A percentile compares a stretch with the other conserved stretches of the same genome.
These are phyloP conservation scores for Macrobrachium rosenbergii DNA, from an alignment of 1,140 invertebrate genomes.

Conservation along the genomic window DNA sequence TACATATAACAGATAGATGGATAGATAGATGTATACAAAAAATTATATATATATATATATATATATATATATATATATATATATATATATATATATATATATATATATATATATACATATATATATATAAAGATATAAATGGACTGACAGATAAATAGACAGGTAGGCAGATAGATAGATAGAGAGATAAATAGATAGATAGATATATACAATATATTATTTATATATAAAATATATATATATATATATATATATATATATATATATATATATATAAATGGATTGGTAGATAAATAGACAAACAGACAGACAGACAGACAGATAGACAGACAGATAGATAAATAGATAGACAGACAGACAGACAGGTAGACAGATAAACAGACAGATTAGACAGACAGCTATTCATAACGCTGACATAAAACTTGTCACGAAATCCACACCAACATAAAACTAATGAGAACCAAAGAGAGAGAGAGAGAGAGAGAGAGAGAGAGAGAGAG, in stretches of 20 bases:
- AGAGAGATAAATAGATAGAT: background rate
- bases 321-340: too few relatives aligned
- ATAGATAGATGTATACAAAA: background rate
- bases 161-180: background rate
- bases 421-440: too few relatives aligned
- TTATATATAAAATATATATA: background rate
- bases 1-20: too few relatives aligned
- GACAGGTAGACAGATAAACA: too few relatives aligned
- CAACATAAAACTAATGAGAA: too few relatives aligned
- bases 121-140: too few relatives aligned
- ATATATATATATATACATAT: background rate
- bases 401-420: too few relatives aligned
- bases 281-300: too few relatives aligned
- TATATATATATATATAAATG: conserved; percentile 2
- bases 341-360: too few relatives aligned
- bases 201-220: conserved; percentile 10
- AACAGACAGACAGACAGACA: too few relatives aligned
- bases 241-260: background rate
- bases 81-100: conserved; percentile 1
- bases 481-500: conserved; percentile 11
- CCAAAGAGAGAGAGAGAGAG: conserved; percentile 8
- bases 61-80: conserved; percentile 17
- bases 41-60: background rate
- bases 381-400: too few relatives aligned
- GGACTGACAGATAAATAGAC: background rate